These are phyloP conservation scores for Venustoraphidia nigricollis DNA, from an alignment of 2,888 invertebrate genomes.

Conservation along the genomic window DNA sequence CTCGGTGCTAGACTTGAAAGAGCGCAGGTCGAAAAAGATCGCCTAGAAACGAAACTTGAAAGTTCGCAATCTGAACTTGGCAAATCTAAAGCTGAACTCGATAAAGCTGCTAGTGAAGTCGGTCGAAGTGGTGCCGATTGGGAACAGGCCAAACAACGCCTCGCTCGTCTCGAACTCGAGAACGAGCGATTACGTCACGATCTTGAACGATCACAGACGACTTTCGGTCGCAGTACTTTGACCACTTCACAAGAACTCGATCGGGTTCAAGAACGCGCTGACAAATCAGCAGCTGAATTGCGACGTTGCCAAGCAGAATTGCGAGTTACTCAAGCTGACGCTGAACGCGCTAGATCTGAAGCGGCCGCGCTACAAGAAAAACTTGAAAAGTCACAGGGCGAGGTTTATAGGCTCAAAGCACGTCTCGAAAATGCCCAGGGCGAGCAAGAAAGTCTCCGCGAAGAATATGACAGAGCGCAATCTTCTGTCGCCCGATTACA, in stretches of 20 bases:
- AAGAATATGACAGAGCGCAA: slow-evolving; percentile 81
- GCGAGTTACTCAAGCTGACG: slow-evolving; percentile 81
- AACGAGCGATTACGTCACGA: slow-evolving; percentile 80
- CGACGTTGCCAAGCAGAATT: slow-evolving; percentile 80
- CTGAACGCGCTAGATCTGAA: slow-evolving; percentile 71
- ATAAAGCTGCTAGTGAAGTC: slow-evolving; percentile 80
- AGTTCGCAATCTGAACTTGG: slow-evolving; percentile 87
- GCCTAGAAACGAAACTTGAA: slow-evolving; percentile 79
- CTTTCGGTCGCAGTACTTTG: slow-evolving; percentile 67
- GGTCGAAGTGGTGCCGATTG: slow-evolving; percentile 81
- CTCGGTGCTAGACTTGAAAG: slow-evolving; percentile 74
- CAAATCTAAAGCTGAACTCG: slow-evolving; percentile 85
- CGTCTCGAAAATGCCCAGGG: slow-evolving; percentile 89
- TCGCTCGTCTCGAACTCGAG: slow-evolving; percentile 75
- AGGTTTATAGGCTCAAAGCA: slow-evolving; percentile 86
- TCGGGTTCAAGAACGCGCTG: slow-evolving; percentile 68
- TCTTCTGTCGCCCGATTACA: slow-evolving; percentile 70
- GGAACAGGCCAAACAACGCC: slow-evolving; percentile 69
- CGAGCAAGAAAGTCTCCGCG: slow-evolving; percentile 82
- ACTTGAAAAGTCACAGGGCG: slow-evolving; percentile 86
- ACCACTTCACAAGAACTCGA: slow-evolving; percentile 73
- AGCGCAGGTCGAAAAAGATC: slow-evolving; percentile 79
- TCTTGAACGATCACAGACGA: slow-evolving; percentile 67
- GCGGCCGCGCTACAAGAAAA: slow-evolving; percentile 79
- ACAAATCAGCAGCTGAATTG: slow-evolving; percentile 70